Evolutionary conservation across 1,140 invertebrate species (phyloP).

Genomic region (Patella vulgata): DNA sequence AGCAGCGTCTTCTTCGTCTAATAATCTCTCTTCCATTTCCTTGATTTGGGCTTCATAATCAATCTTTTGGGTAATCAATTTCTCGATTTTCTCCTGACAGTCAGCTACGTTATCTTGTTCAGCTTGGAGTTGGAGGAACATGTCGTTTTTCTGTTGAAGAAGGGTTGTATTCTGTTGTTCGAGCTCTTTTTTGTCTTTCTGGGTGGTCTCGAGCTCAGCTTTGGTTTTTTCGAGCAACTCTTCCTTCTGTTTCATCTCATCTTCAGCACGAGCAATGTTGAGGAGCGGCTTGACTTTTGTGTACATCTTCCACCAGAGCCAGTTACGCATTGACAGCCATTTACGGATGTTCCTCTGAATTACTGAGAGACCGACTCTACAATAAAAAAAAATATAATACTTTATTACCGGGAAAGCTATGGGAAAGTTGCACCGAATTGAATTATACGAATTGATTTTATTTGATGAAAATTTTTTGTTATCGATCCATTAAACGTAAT

Average conservation of each 20-base stretch:
- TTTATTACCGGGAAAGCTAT: too few relatives aligned
- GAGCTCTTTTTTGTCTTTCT: conserved; percentile 94
- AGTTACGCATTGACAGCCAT: conserved; percentile 96
- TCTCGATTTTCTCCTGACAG: conserved; percentile 88
- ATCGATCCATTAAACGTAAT: too few relatives aligned
- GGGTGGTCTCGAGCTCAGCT: conserved; percentile 91
- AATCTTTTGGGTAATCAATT: conserved; percentile 92
- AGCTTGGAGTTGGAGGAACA: conserved; percentile 85
- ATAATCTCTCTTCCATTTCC: conserved; percentile 94
- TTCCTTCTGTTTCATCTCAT: conserved; percentile 96
- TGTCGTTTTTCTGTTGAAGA: conserved; percentile 87
- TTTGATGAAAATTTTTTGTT: too few relatives aligned
- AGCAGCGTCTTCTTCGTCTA: conserved; percentile 93
- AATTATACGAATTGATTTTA: too few relatives aligned
- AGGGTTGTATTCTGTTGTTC: conserved; percentile 88
- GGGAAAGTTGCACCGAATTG: too few relatives aligned
- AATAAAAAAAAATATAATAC: conserved; percentile 26
- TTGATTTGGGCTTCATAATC: conserved; percentile 95
- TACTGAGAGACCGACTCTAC: conserved; percentile 88
- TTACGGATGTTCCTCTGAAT: conserved; percentile 98
- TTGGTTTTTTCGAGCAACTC: conserved; percentile 94
- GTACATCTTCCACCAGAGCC: conserved; percentile 99
- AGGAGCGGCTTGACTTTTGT: conserved; percentile 96
- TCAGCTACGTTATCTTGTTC: conserved; percentile 73
- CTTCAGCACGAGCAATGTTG: conserved; percentile 96